These are phyloP conservation scores for Cynoglossus semilaevis DNA, from an alignment of 2,113 vertebrate species.

Conservation along the genomic window DNA sequence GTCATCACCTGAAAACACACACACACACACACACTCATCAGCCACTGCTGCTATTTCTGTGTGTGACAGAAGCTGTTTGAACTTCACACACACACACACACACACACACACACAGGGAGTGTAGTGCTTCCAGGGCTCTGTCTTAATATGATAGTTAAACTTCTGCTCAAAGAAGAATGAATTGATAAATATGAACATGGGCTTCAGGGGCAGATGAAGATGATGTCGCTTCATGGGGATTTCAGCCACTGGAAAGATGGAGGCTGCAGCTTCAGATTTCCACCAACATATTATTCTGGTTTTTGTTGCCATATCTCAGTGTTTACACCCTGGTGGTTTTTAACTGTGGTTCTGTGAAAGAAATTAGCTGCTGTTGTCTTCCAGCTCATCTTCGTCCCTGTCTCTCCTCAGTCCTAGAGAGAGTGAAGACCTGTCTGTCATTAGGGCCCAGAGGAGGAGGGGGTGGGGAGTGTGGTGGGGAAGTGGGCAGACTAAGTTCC, in stretches of 20 bases:
- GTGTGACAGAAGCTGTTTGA: conserved; percentile 15
- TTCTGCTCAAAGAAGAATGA: too few relatives aligned
- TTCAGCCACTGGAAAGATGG: too few relatives aligned
- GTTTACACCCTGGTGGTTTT: background rate
- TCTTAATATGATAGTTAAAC: too few relatives aligned
- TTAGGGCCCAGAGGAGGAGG: background rate
- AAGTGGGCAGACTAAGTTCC: conserved; percentile 1
- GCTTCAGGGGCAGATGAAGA: too few relatives aligned
- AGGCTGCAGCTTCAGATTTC: too few relatives aligned
- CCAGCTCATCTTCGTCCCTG: background rate
- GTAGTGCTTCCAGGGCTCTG: background rate
- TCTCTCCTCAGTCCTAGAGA: background rate
- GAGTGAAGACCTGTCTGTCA: background rate
- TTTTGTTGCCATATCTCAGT: too few relatives aligned
- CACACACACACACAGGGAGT: conserved; percentile 1
- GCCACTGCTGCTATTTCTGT: conserved; percentile 24
- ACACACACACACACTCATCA: conserved; percentile 11
- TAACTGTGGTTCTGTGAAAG: too few relatives aligned
- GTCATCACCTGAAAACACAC: conserved; percentile 21
- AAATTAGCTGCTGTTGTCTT: background rate
- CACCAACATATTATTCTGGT: too few relatives aligned
- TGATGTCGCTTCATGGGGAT: too few relatives aligned
- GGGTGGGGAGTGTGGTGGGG: background rate
- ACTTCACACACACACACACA: background rate
- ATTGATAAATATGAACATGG: too few relatives aligned